Base-by-base conservation (phyloP, 2,113 vertebrate genomes). In the Glareola pratincola region DNA sequence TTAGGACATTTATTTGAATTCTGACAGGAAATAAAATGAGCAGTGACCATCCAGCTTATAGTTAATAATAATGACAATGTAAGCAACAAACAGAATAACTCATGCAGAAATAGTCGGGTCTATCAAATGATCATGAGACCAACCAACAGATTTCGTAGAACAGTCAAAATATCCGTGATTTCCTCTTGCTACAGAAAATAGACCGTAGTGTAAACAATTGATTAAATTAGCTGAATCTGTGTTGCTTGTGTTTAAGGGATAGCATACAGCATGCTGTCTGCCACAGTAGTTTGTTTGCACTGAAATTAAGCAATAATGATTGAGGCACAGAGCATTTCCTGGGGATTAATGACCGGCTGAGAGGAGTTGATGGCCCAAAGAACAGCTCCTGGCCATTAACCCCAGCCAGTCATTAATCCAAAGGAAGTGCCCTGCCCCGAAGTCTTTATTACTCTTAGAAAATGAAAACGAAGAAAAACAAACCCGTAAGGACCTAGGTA, bases 281-380 rank as follows among this genome's bases (percentile, higher is more conserved):
- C 85, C 93, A 90, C 77, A 76, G 85, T 95, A 96, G 92, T 97
- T 97, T 98, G 96, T 96, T 98, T 97, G 97, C 96, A 67, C 67
- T 97, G 96, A 98, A 98, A 97, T 97, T 91, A 98, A 98, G 96
- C 92, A 98, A 97, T 87, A 95, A 94, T 96, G 73, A 80, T 96
- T 72, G 94, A 94, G 91, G 87, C 91, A 95, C 78, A 90, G 94
- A 94, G 93, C 92, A 95, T 87, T 96, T 94, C 94, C 78, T 85
- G 73, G 74, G 94, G 94, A 92, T 97, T 98, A 98, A 97, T 98
- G 97, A 97, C 96, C 37, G 57, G 78, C 96, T 97, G 96, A 94
- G 93, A 94, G 91, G 78, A 94, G 90, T 29, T 97, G 95, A 96
- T 95, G 95, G 77, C 93, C 94, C 94, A 82, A 92, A 96, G 93